Conservation (phyloP, 2,888 invertebrate genomes). For the Lepidocyrtoides sp. region DNA sequence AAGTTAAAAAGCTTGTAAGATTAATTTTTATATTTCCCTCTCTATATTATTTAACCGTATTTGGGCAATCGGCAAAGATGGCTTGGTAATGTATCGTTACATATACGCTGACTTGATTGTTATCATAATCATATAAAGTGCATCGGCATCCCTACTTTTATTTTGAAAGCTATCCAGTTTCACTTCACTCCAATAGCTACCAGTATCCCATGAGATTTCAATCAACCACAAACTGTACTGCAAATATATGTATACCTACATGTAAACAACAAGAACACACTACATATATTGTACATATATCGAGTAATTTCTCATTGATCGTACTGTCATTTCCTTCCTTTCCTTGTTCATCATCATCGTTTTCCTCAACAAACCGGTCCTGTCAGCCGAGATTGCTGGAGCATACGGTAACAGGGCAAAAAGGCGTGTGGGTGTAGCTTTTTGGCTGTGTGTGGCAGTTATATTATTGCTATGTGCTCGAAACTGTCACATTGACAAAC, state of each 20-base stretch:
- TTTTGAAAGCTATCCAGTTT: too few relatives aligned
- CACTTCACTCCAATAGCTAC: neutral
- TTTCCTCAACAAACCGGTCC: neutral
- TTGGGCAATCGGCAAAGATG: too few relatives aligned
- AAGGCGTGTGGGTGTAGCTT: neutral
- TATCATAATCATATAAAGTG: too few relatives aligned
- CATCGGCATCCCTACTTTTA: too few relatives aligned
- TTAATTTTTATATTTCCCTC: too few relatives aligned
- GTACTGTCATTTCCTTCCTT: too few relatives aligned
- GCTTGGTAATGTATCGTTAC: too few relatives aligned
- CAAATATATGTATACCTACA: neutral
- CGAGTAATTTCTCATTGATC: too few relatives aligned
- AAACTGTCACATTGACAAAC: slow-evolving; percentile 68
- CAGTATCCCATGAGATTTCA: slow-evolving; percentile 55
- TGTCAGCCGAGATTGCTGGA: neutral
- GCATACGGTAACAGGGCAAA: neutral
- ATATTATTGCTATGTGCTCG: neutral
- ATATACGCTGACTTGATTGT: too few relatives aligned
- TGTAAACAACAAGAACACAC: slow-evolving; percentile 55
- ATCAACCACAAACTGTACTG: slow-evolving; percentile 61
- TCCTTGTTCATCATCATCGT: neutral
- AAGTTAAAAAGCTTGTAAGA: too few relatives aligned
- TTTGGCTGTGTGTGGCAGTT: neutral
- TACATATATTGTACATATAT: slow-evolving; percentile 7
- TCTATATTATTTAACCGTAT: too few relatives aligned